Conservation (phyloP, 1,140 invertebrate species). For the Papilio polytes region DNA sequence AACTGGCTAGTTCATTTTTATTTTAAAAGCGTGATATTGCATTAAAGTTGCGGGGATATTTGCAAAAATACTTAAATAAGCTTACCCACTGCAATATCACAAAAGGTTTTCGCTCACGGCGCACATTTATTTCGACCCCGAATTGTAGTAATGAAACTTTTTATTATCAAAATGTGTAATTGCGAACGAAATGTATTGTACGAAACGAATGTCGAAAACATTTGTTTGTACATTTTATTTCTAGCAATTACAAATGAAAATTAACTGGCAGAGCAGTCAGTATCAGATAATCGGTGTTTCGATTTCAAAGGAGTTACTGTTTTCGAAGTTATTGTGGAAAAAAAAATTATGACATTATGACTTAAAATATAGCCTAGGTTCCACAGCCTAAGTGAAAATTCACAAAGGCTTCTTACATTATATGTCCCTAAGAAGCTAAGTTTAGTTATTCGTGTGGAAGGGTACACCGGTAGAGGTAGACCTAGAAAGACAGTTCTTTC, state of each 20-base stretch:
- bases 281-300: no score
- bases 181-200: not conserved
- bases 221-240: not conserved
- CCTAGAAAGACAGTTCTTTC: no score
- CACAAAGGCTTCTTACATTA: no score
- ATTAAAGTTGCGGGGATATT: not conserved
- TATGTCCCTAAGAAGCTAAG: no score
- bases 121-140: not conserved
- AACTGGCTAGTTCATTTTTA: not conserved
- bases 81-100: not conserved
- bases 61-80: not conserved
- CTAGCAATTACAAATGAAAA: not conserved
- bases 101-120: not conserved
- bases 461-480: no score
- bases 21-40: not conserved
- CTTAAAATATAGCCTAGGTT: no score
- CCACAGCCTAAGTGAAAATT: no score
- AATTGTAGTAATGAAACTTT: not conserved
- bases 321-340: no score
- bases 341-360: no score
- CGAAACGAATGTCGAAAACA: not conserved
- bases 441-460: no score
- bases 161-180: not conserved
- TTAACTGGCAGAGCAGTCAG: not conserved
- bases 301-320: no score